A percentile compares a stretch with the other conserved stretches of the same genome.
These are phyloP conservation scores for Pipistrellus pygmaeus DNA, from an alignment of 2,797 vertebrate genomes.

Conservation along the genomic window DNA sequence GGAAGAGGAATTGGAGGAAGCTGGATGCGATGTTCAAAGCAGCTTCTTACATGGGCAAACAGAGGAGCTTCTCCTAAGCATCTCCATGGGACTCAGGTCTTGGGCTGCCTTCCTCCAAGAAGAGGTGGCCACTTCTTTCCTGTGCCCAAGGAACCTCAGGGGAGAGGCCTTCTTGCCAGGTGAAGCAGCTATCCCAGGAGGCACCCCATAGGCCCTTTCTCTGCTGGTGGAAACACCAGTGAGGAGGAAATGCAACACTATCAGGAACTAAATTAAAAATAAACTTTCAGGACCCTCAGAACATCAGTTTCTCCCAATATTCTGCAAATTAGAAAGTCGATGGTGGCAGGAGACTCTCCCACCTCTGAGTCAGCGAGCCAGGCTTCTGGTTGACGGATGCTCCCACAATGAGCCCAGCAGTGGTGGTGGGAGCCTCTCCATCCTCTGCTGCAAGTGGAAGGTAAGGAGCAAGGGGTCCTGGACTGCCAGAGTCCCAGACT, in stretches of 20 bases:
- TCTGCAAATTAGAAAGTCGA: background rate
- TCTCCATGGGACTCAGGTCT: background rate
- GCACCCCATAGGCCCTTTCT: background rate
- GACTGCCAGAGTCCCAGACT: too few species aligned
- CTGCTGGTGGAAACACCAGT: background rate
- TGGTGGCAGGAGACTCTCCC: too few species aligned
- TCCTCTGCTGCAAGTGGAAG: too few species aligned
- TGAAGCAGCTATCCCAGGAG: background rate
- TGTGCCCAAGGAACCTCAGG: background rate
- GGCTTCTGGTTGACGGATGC: too few species aligned
- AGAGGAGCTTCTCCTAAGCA: fast-evolving
- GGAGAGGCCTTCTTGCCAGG: background rate
- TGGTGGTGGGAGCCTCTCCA: too few species aligned
- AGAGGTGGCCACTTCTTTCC: background rate
- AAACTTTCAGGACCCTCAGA: background rate
- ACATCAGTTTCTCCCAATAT: background rate
- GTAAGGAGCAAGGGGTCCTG: too few species aligned
- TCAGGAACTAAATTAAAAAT: slow-evolving; percentile 37
- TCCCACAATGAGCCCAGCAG: too few species aligned
- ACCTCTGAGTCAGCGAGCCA: too few species aligned
- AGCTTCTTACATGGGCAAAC: background rate
- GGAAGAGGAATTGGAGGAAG: background rate
- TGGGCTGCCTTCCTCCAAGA: background rate
- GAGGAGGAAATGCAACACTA: background rate
- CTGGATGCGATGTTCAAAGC: background rate